These are phyloP conservation scores for Xestoiulus laeticollis DNA, from an alignment of 2,888 invertebrate genomes.

Conservation along the genomic window DNA sequence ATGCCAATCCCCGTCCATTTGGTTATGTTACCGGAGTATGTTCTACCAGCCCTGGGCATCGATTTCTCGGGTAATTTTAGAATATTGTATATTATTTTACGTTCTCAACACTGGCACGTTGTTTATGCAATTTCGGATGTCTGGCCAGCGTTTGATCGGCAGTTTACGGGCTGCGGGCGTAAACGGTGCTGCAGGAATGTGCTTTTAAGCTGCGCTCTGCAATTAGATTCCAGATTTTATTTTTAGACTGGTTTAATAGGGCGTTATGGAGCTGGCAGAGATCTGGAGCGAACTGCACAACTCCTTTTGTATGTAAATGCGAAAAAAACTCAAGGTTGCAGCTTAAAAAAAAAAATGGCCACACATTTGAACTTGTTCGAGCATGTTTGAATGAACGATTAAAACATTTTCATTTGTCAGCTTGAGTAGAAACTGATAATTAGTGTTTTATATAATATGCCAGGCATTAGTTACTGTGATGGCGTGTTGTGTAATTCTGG, in stretches of 20 bases:
- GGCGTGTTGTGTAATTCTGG: no score
- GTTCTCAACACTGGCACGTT: neutral
- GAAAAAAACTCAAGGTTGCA: neutral
- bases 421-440: no score
- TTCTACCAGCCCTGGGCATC: neutral
- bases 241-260: slow-evolving; percentile 21
- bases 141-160: slow-evolving; percentile 31
- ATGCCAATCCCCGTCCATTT: neutral
- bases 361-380: neutral
- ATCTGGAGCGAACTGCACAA: neutral
- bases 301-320: neutral
- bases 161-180: neutral
- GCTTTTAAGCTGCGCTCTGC: neutral
- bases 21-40: neutral
- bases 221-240: neutral
- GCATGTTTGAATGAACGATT: neutral
- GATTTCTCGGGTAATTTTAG: slow-evolving; percentile 18
- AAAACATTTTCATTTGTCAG: no score
- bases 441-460: no score
- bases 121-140: neutral
- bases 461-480: no score
- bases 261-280: neutral
- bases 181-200: neutral
- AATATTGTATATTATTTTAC: slow-evolving; percentile 34
- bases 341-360: neutral